phyloP scores from a whole-genome alignment of 2,113 vertebrate species.

The Trinectes maculatus region DNA sequence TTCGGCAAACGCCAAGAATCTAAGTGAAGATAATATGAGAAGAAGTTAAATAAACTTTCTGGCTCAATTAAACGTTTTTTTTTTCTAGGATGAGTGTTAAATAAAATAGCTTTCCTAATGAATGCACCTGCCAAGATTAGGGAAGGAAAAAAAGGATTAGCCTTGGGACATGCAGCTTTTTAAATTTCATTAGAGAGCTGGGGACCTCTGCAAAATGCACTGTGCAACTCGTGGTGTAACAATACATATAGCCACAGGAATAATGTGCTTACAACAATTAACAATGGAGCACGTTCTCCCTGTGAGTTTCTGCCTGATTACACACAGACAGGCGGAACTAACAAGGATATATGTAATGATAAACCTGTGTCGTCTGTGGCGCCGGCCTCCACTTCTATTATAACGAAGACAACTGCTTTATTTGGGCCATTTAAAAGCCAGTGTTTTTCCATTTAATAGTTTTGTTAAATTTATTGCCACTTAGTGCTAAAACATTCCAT shows the following conservation, averaged over 20 bases:
- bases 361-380: conserved; percentile 3
- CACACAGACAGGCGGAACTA: conserved; percentile 1
- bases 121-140: conserved; percentile 56
- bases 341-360: conserved; percentile 15
- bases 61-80: conserved; percentile 26
- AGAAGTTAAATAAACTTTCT: conserved; percentile 54
- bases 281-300: conserved; percentile 27
- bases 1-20: not conserved
- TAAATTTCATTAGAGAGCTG: conserved; percentile 66
- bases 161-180: conserved; percentile 39
- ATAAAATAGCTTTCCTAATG: conserved; percentile 61
- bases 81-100: conserved; percentile 52
- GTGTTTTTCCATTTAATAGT: not conserved
- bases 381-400: not conserved
- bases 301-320: conserved; percentile 18
- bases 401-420: not conserved
- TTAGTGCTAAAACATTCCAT: not conserved
- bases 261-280: conserved; percentile 43
- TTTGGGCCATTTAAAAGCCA: not conserved
- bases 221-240: conserved; percentile 22
- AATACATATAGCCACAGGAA: conserved; percentile 20
- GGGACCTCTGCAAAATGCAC: conserved; percentile 40
- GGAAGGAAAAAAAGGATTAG: conserved; percentile 48
- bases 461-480: not conserved
- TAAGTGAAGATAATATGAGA: conserved; percentile 6